A percentile compares a stretch with the other conserved stretches of the same genome.
Evolutionary conservation across 1,140 invertebrate genomes (phyloP).

Genomic region (Aphelenchoides fujianensis): DNA sequence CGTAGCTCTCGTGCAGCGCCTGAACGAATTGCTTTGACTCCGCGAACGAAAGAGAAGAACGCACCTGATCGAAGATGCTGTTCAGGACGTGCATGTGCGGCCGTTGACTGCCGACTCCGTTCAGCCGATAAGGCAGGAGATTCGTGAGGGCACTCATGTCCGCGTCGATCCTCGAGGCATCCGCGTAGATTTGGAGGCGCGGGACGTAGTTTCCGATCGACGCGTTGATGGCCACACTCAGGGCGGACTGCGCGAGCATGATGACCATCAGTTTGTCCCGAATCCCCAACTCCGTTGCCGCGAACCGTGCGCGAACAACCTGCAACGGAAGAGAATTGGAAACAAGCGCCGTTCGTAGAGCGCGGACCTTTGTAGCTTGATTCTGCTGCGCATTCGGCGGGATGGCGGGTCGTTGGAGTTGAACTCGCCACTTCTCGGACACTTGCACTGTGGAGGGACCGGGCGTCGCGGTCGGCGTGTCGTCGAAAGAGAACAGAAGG

Average conservation of each 20-base stretch:
- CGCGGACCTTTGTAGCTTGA: not conserved
- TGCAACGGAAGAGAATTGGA: slow-evolving; percentile 12
- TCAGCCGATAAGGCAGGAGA: slow-evolving; percentile 26
- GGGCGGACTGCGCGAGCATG: slow-evolving; percentile 52
- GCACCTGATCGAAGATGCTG: slow-evolving; percentile 50
- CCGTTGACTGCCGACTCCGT: slow-evolving; percentile 36
- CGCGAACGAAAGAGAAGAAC: slow-evolving; percentile 6
- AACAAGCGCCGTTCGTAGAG: not conserved
- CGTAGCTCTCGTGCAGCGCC: slow-evolving; percentile 56
- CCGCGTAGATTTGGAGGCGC: slow-evolving; percentile 50
- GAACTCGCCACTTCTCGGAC: slow-evolving; percentile 25
- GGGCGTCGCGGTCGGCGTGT: not conserved
- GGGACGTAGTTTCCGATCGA: slow-evolving; percentile 50
- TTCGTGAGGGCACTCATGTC: slow-evolving; percentile 44
- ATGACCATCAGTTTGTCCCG: slow-evolving; percentile 56
- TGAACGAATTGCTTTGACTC: slow-evolving; percentile 25
- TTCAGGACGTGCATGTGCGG: slow-evolving; percentile 57
- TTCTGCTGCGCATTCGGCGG: slow-evolving; percentile 12
- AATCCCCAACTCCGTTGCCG: slow-evolving; percentile 60
- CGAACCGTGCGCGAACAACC: slow-evolving; percentile 54
- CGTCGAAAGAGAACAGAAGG: slow-evolving; percentile 13
- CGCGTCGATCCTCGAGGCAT: slow-evolving; percentile 48
- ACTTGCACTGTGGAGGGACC: not conserved
- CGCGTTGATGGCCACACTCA: slow-evolving; percentile 48
- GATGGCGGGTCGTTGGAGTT: not conserved